Evolutionary conservation across 2,888 invertebrate species (phyloP), one percentile per base, ranked within the genome.

Genomic region (Dyspetes luteomarginatus): DNA sequence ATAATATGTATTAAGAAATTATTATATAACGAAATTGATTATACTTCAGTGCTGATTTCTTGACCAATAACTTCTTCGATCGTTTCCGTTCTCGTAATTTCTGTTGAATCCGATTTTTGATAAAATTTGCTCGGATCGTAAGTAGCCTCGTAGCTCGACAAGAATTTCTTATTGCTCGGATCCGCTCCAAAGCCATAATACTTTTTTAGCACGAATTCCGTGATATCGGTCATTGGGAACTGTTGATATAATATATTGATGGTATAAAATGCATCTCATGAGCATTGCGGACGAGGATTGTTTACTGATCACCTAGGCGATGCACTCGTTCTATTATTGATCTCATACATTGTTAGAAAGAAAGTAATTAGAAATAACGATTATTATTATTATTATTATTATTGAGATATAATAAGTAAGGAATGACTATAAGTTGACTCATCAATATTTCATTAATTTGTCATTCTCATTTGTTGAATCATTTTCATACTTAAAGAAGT

Each of bases 171-270:
- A 12, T 15, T 36, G 3, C 72, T 56, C 2, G 74, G 50, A 19
- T 82, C 75, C 0, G 74, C 68, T 0, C 83, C 85, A 24, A 88
- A 45, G 9, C 88, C 89, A 45, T 89, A 89, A 82, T 88, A 89
- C 36, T 83, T 83, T 0, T 67, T 69, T n/a, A 89, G 67, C 5
- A 89, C 77, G 75, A 72, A 78, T 26, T 82, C 84, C 4, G 86
- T 82, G 4, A 85, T 62, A 52, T 86, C 84, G 3, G 86, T 78
- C 88, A 88, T 89, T 24, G 56, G 19, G 17, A 52, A 58, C 30
- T 65, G 17, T 52, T 24, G 52, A 15, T 52, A 41, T 15, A 5
- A 26, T 24, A 67, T n/a, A n/a, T n/a, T n/a, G n/a, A n/a, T n/a
- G n/a, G n/a, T n/a, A n/a, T 67, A 50, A 19, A 50, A 12, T 4